Conservation (phyloP, 2,797 vertebrate species). For the Tapirus indicus region DNA sequence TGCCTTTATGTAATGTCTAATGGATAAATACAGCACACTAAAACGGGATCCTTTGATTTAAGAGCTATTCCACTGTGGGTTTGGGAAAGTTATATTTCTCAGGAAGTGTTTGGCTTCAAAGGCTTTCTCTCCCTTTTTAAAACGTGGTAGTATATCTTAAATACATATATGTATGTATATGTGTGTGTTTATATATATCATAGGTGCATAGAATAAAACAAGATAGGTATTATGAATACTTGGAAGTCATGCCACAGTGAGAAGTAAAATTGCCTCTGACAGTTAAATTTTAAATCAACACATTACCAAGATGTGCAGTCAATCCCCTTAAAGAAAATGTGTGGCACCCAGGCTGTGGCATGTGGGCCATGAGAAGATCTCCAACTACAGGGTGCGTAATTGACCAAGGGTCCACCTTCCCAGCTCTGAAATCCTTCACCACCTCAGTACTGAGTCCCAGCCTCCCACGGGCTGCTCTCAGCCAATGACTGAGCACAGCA, state of each 20-base stretch:
- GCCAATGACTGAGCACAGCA: not conserved
- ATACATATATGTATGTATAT: not conserved
- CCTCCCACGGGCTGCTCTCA: not conserved
- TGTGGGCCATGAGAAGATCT: not conserved
- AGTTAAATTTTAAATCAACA: conserved; percentile 38
- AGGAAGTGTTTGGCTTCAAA: not conserved
- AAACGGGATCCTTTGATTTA: not conserved
- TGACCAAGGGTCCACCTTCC: not conserved
- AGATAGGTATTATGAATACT: not conserved
- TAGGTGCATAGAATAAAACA: not conserved
- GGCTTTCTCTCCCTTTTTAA: not conserved
- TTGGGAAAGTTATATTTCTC: not conserved
- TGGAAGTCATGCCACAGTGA: not conserved
- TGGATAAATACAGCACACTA: not conserved
- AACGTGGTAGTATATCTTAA: not conserved
- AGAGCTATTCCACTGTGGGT: not conserved
- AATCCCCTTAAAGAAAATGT: not conserved
- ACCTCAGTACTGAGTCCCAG: not conserved
- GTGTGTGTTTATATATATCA: not conserved
- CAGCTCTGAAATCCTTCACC: not conserved
- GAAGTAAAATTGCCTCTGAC: not conserved
- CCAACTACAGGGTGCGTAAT: not conserved
- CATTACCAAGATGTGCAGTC: not conserved
- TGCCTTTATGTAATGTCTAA: not conserved
- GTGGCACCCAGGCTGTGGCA: no score